phyloP scores from a whole-genome alignment of 1,140 invertebrate genomes.

The Sarcophaga peregrina region DNA sequence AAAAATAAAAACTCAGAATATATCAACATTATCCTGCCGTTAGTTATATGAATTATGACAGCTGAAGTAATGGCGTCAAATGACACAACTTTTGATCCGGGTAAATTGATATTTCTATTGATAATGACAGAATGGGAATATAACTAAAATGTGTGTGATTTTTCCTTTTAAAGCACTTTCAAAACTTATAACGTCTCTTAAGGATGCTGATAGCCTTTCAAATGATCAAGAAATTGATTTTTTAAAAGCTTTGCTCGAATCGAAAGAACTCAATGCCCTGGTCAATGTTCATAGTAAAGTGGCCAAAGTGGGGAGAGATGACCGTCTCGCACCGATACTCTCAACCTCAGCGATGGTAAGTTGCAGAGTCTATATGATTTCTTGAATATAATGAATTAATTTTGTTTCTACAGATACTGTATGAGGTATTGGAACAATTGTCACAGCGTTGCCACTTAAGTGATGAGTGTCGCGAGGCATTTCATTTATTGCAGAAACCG shows the following conservation, averaged over 20 bases:
- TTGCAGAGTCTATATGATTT: not conserved
- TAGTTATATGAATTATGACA: slow-evolving; percentile 67
- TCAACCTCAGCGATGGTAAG: slow-evolving; percentile 82
- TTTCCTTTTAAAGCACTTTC: slow-evolving; percentile 73
- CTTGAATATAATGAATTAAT: no score
- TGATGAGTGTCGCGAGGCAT: slow-evolving; percentile 81
- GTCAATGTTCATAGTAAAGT: slow-evolving; percentile 92
- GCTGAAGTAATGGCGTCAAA: slow-evolving; percentile 71
- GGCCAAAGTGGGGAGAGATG: slow-evolving; percentile 82
- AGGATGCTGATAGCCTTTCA: slow-evolving; percentile 79
- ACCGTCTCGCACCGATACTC: slow-evolving; percentile 81
- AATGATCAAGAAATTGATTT: slow-evolving; percentile 88
- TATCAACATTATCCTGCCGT: slow-evolving; percentile 21
- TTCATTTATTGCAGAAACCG: slow-evolving; percentile 83
- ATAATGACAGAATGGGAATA: not conserved
- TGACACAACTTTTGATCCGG: slow-evolving; percentile 74
- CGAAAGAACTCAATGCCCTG: slow-evolving; percentile 86
- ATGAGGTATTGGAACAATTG: slow-evolving; percentile 80
- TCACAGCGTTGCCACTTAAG: slow-evolving; percentile 72
- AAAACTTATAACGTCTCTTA: slow-evolving; percentile 79
- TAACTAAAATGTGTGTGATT: not conserved
- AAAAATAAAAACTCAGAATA: slow-evolving; percentile 1
- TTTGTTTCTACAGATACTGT: slow-evolving; percentile 61
- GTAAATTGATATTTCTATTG: slow-evolving; percentile 63
- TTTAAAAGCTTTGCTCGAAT: slow-evolving; percentile 85